Base-by-base conservation (phyloP, 2,113 vertebrate species). In the Mionectes macconnelli region DNA sequence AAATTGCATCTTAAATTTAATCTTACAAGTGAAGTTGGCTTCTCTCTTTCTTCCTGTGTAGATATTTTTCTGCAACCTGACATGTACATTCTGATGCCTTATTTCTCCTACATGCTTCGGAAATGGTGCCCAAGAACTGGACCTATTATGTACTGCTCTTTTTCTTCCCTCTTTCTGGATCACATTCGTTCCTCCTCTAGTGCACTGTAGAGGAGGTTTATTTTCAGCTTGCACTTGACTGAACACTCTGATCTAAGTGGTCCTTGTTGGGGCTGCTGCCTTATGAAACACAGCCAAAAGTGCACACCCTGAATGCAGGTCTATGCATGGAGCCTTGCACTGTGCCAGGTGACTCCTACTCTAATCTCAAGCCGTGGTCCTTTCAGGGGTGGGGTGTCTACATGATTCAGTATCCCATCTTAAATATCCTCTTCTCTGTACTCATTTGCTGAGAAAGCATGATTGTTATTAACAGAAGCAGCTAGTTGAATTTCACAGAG, bases 1-100 rank as follows among this genome's bases (percentile, higher is more conserved):
- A 95, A 91, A 85, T 49, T 60, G 40, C 70, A 16, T 83, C 62
- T 93, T 89, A 89, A 91, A 84, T 69, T 76, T 69, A 56, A n/a
- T 82, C 69, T 94, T 84, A 60, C 3, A 24, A 72, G 24, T 44
- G 74, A 69, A 74, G 21, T 10, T 84, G 30, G 11, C 37, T 67
- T 68, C 50, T 76, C 31, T 69, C 35, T 82, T 89, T 82, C 60
- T 75, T 72, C 40, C 40, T 9, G 5, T 57, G 59, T 57, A 50
- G 67, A 45, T 59, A 39, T 55, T 75, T 84, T 73, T 57, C 37
- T 70, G 37, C 0, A 3, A 33, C 10, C 6, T 56, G 42, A 68
- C 0, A 2, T 10, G 19, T 53, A 64, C 52, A 28, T 85, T 90
- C 49, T 53, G 57, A 35, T 47, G 35, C 31, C 37, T 27, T 23